Evolutionary conservation across 2,888 invertebrate species (phyloP), one percentile per base, ranked within the genome.

Genomic region (Pollenia amentaria): DNA sequence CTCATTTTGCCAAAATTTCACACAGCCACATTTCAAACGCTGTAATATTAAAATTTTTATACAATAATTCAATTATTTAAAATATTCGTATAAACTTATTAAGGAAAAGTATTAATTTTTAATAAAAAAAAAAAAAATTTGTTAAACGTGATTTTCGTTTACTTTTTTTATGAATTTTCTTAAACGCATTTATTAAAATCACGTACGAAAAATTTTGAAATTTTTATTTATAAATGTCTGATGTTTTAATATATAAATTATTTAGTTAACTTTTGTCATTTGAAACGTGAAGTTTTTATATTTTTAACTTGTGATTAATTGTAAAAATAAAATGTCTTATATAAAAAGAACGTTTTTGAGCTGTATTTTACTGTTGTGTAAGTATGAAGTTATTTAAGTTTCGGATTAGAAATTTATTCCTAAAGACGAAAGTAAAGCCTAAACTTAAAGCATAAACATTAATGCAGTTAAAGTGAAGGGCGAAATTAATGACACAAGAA

Each of bases 11-110:
- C n/a, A 84, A 38, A 62, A 84, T 62, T 78, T 84, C 48, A 29
- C 53, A 14, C 48, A 77, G 16, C 70, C 72, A n/a, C 12, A 57
- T 10, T 84, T 46, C 51, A 55, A 84, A 65, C 72, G 78, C 21
- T 84, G 72, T 40, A 72, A 78, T 73, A 64, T 78, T 48, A 72
- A 73, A 64, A 38, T 84, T 72, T 77, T 65, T 60, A 57, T 85
- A 64, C 44, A 76, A 29, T 76, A 69, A 64, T 64, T 55, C 29
- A 14, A n/a, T 38, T 38, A 57, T 57, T 57, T n/a, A n/a, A 40
- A 62, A 10, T 14, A 60, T 38, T 14, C 2, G 18, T 11, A 18
- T 18, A 53, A 18, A 38, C 12, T 14, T 12, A 14, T 14, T 12
- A 42, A 57, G 9, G 16, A 51, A 69, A 64, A 53, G 69, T 57